Conservation (phyloP, 1,140 invertebrate genomes). For the Brachionus paranguensis region DNA sequence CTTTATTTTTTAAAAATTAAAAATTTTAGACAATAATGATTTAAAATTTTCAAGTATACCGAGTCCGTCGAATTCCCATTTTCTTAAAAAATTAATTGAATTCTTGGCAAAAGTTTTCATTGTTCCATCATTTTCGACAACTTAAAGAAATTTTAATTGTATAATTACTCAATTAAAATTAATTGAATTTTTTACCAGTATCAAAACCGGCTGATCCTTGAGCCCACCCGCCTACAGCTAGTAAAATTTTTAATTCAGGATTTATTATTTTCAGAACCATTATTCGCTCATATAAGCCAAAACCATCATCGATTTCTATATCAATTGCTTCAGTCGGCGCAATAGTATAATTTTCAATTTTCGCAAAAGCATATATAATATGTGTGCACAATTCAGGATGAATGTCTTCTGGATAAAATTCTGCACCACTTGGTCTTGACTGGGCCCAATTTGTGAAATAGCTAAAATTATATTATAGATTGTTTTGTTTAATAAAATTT, state of each 20-base stretch:
- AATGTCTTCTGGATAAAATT: constrained; percentile 78
- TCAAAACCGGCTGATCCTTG: constrained; percentile 63
- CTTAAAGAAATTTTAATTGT: constrained; percentile 59
- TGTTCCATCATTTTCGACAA: constrained; percentile 65
- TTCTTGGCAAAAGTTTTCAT: constrained; percentile 27
- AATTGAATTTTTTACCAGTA: background rate
- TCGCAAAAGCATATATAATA: constrained; percentile 84
- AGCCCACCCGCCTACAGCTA: constrained; percentile 64
- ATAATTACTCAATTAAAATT: too few species aligned
- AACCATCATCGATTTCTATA: constrained; percentile 57
- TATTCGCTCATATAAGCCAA: background rate
- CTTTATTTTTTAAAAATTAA: constrained; percentile 42
- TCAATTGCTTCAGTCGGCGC: constrained; percentile 72
- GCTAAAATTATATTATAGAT: constrained; percentile 49
- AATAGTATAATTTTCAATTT: constrained; percentile 62
- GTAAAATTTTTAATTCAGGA: background rate
- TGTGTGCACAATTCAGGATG: constrained; percentile 80
- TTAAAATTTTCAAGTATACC: background rate
- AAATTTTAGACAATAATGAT: background rate
- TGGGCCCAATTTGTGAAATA: constrained; percentile 88
- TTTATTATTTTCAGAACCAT: background rate
- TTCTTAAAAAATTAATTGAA: constrained; percentile 49
- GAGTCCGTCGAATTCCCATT: constrained; percentile 52
- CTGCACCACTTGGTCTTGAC: constrained; percentile 74
- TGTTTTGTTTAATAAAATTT: background rate